Evolutionary conservation across 1,140 invertebrate genomes (phyloP).

Genomic region (Sitophilus oryzae): DNA sequence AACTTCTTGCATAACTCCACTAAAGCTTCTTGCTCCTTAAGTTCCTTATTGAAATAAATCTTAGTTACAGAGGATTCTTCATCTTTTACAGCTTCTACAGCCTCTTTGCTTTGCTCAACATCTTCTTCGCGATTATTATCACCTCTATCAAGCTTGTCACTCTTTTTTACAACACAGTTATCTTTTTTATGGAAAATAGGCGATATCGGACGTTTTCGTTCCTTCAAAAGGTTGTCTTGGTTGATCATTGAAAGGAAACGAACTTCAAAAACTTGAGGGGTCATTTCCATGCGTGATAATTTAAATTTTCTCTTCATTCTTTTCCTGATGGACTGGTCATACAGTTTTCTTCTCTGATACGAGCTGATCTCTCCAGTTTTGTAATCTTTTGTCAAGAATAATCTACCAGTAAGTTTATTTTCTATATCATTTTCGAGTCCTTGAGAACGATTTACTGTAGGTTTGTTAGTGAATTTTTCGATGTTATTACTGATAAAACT

Average conservation of each 20-base stretch:
- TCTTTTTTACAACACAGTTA: neutral
- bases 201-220: neutral
- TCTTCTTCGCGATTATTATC: neutral
- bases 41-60: neutral
- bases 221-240: neutral
- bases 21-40: slow-evolving; percentile 6
- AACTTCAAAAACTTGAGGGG: slow-evolving; percentile 27
- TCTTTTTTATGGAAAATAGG: neutral
- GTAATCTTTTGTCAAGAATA: slow-evolving; percentile 29
- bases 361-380: slow-evolving; percentile 18
- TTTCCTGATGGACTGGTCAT: slow-evolving; percentile 23
- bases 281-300: slow-evolving; percentile 7
- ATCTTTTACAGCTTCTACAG: neutral
- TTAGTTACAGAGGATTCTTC: neutral
- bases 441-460: slow-evolving; percentile 6
- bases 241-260: slow-evolving; percentile 15
- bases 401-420: slow-evolving; percentile 13
- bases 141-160: neutral
- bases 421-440: slow-evolving; percentile 9
- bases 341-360: slow-evolving; percentile 27
- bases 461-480: slow-evolving; percentile 20
- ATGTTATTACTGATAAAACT: slow-evolving; percentile 11
- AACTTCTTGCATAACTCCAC: slow-evolving; percentile 12
- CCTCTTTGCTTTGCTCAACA: neutral
- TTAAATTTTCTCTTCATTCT: slow-evolving; percentile 25